Evolutionary conservation across 1,140 invertebrate species (phyloP).

Genomic region (Leptinotarsa texana): DNA sequence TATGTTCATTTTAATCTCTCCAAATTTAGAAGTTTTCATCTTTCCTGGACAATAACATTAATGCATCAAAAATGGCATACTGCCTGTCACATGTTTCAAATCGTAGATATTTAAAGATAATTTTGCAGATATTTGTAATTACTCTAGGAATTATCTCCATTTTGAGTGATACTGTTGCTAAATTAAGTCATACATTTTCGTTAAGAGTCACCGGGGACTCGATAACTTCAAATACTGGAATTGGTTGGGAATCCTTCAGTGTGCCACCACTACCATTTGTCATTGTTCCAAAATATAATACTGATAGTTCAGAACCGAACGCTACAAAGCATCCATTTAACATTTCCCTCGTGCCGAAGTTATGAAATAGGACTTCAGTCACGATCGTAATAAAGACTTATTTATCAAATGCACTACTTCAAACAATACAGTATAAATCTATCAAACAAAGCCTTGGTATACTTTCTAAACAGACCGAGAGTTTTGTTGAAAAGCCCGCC

Average conservation of each 20-base stretch:
- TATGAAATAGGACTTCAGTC: not conserved
- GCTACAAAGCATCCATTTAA: conserved; percentile 2
- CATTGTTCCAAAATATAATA: not conserved
- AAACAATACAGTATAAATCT: conserved; percentile 6
- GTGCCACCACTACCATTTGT: not conserved
- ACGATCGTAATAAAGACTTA: not conserved
- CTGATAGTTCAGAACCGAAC: not conserved
- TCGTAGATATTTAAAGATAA: too few species aligned
- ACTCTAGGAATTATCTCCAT: too few species aligned
- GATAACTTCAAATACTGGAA: not conserved
- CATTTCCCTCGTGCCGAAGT: conserved; percentile 5
- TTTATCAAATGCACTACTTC: conserved; percentile 3
- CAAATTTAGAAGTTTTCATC: too few species aligned
- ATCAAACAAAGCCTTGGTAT: conserved; percentile 2
- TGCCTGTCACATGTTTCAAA: too few species aligned
- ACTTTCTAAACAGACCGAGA: not conserved
- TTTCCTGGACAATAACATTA: too few species aligned
- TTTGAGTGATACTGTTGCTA: too few species aligned
- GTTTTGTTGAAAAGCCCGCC: not conserved
- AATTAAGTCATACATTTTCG: too few species aligned
- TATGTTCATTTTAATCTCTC: too few species aligned
- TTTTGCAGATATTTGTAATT: too few species aligned
- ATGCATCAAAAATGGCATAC: too few species aligned
- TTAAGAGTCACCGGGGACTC: not conserved
- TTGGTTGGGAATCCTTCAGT: not conserved